phyloP scores from a whole-genome alignment of 2,113 vertebrate genomes.

The Oreochromis niloticus region DNA sequence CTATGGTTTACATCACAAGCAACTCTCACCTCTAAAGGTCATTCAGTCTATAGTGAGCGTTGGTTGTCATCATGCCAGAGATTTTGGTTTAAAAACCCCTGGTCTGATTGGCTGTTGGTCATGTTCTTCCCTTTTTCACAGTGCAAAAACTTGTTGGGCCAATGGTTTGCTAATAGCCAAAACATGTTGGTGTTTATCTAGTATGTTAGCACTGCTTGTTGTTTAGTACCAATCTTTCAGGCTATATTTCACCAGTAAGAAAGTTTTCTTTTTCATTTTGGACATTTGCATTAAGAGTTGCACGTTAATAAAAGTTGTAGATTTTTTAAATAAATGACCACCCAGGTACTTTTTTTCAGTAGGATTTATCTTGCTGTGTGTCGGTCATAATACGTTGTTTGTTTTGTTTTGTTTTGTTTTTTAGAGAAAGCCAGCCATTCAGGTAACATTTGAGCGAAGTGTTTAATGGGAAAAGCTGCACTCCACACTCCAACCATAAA shows the following conservation, averaged over 20 bases:
- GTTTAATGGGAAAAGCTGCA: neutral
- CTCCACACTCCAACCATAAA: neutral
- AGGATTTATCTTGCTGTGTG: neutral
- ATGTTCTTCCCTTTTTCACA: neutral
- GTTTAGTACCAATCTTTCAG: neutral
- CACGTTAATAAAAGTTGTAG: rapidly evolving
- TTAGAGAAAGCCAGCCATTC: neutral
- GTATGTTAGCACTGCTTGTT: neutral
- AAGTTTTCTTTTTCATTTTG: neutral
- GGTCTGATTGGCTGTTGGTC: neutral
- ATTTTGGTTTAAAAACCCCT: neutral
- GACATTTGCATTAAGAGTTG: neutral
- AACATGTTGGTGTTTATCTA: neutral
- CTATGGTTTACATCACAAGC: neutral
- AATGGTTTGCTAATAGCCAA: neutral
- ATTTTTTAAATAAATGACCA: neutral
- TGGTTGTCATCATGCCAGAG: neutral
- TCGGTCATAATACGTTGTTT: neutral
- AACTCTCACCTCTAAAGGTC: neutral
- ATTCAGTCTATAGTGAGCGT: rapidly evolving
- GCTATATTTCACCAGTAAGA: neutral
- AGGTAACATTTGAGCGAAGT: neutral
- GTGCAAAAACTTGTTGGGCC: neutral
- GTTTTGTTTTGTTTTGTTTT: neutral
- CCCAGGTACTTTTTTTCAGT: neutral